Base-by-base conservation (phyloP, 35 echinoderm and acorn worm species). In the Lytechinus variegatus region DNA sequence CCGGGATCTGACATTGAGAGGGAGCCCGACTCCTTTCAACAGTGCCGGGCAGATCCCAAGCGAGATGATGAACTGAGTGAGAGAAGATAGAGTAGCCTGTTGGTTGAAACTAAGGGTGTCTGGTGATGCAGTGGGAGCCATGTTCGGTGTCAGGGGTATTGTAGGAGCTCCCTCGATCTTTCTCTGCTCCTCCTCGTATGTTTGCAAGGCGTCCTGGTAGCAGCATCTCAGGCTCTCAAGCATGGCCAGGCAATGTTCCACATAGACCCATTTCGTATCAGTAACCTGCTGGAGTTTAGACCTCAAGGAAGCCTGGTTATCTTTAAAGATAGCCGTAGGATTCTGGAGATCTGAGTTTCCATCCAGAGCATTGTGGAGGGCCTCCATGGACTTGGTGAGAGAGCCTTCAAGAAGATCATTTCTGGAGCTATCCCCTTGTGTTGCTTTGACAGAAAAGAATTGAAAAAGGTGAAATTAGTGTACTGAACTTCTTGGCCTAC, bases 11-110 rank as follows among this genome's bases (percentile, higher is more conserved):
- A 95, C 86, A 53, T 95, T 86, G 21, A 99, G 87, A 86, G 97
- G 98, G 53, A 99, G 95, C 92, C 98, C 98, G 61, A 99, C 97
- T 9, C 98, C 98, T n/a, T 54, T 33, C 28, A 95, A 27, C 2
- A 99, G 95, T 88, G 96, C 92, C 52, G 98, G 95, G 52, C 87
- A 95, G 19, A 99, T 88, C 27, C 98, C 98, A 21, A 99, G 91
- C 52, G 95, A 98, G 33, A 95, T 95, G 52, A 99, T 91, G 66
- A 99, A 99, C 89, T 99, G 98, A n/a, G 96, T 56, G 12, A 95
- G 33, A 33, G 97, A 87, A 13, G 94, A 61, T 16, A 99, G 66
- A 33, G 92, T 56, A 61, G 95, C 96, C 88, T 98, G 97, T 71
- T 98, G 96, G 14, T 60, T 89, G 11, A 99, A 95, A 29, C 98